These are phyloP conservation scores for Turdus rufiventris DNA, from an alignment of 2,113 vertebrate species.

Conservation along the genomic window DNA sequence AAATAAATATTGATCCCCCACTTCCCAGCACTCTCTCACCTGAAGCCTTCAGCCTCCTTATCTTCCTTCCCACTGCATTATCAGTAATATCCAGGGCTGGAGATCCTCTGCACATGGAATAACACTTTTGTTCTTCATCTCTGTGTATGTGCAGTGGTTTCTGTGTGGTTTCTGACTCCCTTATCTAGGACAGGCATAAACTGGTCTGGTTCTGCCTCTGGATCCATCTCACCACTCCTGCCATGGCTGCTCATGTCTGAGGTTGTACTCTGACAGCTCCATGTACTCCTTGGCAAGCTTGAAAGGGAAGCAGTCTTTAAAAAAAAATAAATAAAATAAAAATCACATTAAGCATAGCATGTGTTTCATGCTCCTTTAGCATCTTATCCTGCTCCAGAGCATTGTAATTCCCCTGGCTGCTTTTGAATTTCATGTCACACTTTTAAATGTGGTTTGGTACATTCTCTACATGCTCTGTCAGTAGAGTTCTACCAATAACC, in stretches of 20 bases:
- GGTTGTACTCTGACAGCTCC: not conserved
- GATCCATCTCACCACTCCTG: not conserved
- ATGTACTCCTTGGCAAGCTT: not conserved
- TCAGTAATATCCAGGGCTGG: not conserved
- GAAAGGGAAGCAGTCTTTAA: not conserved
- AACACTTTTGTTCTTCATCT: not conserved
- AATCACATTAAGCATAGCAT: conserved; percentile 58
- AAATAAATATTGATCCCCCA: not conserved
- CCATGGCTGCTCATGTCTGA: not conserved
- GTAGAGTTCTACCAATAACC: conserved; percentile 52
- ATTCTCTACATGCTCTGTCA: conserved; percentile 60
- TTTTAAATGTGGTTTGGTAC: conserved; percentile 61
- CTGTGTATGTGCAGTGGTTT: not conserved
- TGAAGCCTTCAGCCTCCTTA: not conserved
- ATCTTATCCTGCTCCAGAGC: conserved; percentile 47
- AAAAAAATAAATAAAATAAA: not conserved
- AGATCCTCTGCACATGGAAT: not conserved
- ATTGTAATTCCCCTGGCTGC: conserved; percentile 61
- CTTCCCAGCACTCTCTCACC: not conserved
- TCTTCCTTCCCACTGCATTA: not conserved
- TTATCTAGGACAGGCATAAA: not conserved
- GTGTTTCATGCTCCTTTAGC: conserved; percentile 61
- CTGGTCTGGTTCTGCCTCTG: not conserved
- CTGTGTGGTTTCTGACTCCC: not conserved
- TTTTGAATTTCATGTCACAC: conserved; percentile 65